These are phyloP conservation scores for Pogona vitticeps DNA, from an alignment of 2,113 vertebrate genomes.

Conservation along the genomic window DNA sequence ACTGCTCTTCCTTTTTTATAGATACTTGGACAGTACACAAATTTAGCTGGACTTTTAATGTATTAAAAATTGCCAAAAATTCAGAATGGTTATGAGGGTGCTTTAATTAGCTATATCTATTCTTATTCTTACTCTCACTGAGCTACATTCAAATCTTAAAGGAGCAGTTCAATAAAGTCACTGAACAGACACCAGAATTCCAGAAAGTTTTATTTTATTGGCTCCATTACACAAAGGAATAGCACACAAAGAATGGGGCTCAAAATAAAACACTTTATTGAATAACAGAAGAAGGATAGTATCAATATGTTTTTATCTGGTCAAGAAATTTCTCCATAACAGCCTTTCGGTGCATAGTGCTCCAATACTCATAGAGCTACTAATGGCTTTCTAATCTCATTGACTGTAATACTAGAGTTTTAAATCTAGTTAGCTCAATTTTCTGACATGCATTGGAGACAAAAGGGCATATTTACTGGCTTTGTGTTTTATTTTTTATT, in stretches of 20 bases:
- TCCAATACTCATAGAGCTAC: conserved; percentile 66
- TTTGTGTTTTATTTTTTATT: conserved; percentile 72
- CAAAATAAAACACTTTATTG: conserved; percentile 66
- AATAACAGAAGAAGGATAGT: conserved; percentile 69
- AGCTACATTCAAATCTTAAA: not conserved
- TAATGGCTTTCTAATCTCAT: conserved; percentile 80
- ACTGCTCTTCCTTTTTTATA: too few species aligned
- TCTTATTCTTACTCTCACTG: not conserved
- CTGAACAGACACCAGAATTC: not conserved
- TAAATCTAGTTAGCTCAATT: conserved; percentile 79
- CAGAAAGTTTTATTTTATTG: conserved; percentile 41
- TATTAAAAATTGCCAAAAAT: too few species aligned
- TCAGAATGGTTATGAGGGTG: not conserved
- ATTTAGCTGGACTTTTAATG: too few species aligned
- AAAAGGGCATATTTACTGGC: conserved; percentile 66
- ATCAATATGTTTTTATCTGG: conserved; percentile 68
- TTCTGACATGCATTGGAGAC: conserved; percentile 69
- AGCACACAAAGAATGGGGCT: conserved; percentile 15
- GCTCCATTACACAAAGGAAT: conserved; percentile 43
- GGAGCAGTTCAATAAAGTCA: not conserved
- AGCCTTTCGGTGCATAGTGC: conserved; percentile 54
- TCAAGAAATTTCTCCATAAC: conserved; percentile 69
- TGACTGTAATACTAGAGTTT: conserved; percentile 67
- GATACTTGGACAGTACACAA: too few species aligned
- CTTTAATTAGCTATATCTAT: rapidly evolving